phyloP scores from a whole-genome alignment of 2,797 vertebrate species.

The Coendou prehensilis region DNA sequence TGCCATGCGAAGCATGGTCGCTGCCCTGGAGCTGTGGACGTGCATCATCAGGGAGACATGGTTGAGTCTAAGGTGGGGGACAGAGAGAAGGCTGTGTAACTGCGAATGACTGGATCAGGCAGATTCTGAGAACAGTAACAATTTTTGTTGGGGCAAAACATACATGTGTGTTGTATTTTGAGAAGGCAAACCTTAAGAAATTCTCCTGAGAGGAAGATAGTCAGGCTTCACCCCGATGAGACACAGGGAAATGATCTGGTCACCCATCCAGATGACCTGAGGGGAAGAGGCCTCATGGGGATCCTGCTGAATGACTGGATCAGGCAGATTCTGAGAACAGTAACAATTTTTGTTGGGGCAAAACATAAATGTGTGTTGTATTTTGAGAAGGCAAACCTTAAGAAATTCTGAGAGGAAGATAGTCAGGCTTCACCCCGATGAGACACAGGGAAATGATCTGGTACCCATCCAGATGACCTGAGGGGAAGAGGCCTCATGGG shows the following conservation, averaged over 20 bases:
- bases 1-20: background rate
- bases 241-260: background rate
- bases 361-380: background rate
- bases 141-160: slow-evolving; percentile 10
- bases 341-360: slow-evolving; percentile 2
- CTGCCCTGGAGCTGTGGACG: background rate
- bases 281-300: background rate
- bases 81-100: background rate
- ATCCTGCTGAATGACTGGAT: background rate
- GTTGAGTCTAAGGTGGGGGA: background rate
- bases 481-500: background rate
- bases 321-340: background rate
- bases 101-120: background rate
- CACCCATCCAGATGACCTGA: slow-evolving; percentile 10
- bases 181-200: slow-evolving; percentile 48
- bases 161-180: background rate
- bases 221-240: background rate
- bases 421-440: background rate
- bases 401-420: background rate
- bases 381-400: slow-evolving; percentile 52
- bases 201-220: background rate
- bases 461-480: slow-evolving; percentile 8
- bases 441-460: background rate
- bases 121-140: background rate
- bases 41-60: background rate